A percentile compares a stretch with the other conserved stretches of the same genome.
Evolutionary conservation across 2,888 invertebrate species (phyloP).

Genomic region (Lepidochrysops patricia): DNA sequence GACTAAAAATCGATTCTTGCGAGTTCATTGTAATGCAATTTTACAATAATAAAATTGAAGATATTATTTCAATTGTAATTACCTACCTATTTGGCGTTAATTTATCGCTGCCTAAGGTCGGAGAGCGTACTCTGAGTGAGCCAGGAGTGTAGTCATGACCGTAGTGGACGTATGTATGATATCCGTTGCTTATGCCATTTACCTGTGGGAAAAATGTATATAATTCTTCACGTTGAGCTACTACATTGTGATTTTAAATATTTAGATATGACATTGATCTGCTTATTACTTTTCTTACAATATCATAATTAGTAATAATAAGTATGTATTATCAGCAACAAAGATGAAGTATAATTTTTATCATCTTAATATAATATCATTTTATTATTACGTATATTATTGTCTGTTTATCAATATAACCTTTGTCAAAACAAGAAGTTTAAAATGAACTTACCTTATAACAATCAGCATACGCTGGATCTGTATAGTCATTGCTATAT

Average conservation of each 20-base stretch:
- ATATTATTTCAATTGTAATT: slow-evolving; percentile 29
- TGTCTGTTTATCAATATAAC: no score
- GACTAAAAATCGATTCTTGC: not conserved
- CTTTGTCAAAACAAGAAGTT: not conserved
- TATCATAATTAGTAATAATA: no score
- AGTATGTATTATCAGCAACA: no score
- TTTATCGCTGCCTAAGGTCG: slow-evolving; percentile 60
- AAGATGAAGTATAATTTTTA: no score
- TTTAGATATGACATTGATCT: no score
- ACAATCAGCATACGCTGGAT: slow-evolving; percentile 86
- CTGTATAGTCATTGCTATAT: slow-evolving; percentile 85
- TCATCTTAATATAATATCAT: no score
- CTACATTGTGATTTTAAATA: no score
- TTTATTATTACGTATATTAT: not conserved
- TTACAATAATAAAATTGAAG: no score
- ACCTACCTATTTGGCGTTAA: slow-evolving; percentile 68
- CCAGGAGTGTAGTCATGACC: slow-evolving; percentile 92
- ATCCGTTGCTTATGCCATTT: slow-evolving; percentile 88
- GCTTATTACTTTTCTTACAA: no score
- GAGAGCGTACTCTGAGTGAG: slow-evolving; percentile 74
- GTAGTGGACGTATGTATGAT: slow-evolving; percentile 92
- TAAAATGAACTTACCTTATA: slow-evolving; percentile 61
- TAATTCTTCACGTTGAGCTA: no score
- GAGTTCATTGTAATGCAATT: no score
- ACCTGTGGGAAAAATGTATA: slow-evolving; percentile 74